Percentiles rank a stretch among this genome's conserved stretches.
Conservation (phyloP, 2,113 vertebrate genomes). For the Perognathus longimembris region DNA sequence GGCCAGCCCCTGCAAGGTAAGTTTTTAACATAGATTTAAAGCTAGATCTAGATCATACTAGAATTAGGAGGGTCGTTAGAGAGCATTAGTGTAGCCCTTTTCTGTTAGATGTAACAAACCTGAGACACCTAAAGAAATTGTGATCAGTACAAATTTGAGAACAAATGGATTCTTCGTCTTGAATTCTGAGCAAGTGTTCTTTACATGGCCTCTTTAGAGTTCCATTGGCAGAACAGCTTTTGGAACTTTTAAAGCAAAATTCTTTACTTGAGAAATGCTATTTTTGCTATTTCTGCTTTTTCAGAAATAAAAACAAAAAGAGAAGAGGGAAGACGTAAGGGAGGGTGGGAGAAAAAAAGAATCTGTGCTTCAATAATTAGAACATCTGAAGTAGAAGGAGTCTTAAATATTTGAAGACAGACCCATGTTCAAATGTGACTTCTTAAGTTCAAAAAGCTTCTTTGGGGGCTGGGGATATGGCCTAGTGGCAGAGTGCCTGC, state of each 20-base stretch:
- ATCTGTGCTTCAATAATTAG: neutral
- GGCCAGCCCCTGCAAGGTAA: too few species aligned
- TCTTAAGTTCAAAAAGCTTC: neutral
- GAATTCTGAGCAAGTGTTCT: slow-evolving; percentile 26
- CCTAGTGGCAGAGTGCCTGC: too few species aligned
- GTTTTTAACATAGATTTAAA: slow-evolving; percentile 18
- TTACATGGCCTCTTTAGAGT: neutral
- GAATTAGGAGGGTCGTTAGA: neutral
- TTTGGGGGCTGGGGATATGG: slow-evolving; percentile 13
- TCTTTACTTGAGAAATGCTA: neutral
- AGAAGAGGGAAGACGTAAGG: neutral
- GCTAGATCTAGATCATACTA: neutral
- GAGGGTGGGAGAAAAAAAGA: neutral
- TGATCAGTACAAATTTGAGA: neutral
- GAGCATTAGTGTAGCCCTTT: neutral
- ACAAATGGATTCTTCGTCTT: neutral
- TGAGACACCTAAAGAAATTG: neutral
- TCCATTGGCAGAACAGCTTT: neutral
- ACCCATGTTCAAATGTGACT: neutral
- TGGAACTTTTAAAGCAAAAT: slow-evolving; percentile 50
- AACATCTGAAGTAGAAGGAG: neutral
- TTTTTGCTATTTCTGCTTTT: slow-evolving; percentile 25
- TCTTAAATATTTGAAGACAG: neutral
- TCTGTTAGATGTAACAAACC: neutral
- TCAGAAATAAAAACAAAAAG: slow-evolving; percentile 20